phyloP scores from a whole-genome alignment of 2,113 vertebrate species.

The Anoura caudifer region DNA sequence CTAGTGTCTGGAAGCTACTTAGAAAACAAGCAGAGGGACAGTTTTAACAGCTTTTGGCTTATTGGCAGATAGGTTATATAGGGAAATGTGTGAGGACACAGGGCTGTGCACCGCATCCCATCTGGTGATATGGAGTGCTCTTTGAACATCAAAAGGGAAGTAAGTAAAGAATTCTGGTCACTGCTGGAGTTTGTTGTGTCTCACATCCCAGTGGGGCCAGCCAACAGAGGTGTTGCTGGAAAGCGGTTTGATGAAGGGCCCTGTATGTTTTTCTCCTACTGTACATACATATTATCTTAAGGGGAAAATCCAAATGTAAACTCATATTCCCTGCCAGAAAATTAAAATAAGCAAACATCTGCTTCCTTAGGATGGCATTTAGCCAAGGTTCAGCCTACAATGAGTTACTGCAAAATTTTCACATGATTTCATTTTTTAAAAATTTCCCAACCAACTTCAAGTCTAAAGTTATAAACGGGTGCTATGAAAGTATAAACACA shows the following conservation, averaged over 20 bases:
- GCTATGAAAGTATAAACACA: conserved; percentile 72
- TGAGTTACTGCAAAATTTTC: conserved; percentile 73
- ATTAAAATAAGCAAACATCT: conserved; percentile 76
- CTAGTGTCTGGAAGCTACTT: background rate
- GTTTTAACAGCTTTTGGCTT: background rate
- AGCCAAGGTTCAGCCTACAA: conserved; percentile 65
- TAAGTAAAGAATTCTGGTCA: background rate
- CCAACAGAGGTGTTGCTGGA: background rate
- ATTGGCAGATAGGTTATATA: background rate
- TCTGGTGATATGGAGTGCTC: background rate
- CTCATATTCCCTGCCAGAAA: conserved; percentile 54
- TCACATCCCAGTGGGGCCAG: background rate
- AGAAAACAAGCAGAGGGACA: background rate
- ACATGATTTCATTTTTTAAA: conserved; percentile 78
- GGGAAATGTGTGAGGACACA: background rate
- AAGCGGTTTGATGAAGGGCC: background rate
- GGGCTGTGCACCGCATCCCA: background rate
- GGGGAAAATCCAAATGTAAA: conserved; percentile 61
- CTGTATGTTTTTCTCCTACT: conserved; percentile 47
- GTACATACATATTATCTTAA: conserved; percentile 57
- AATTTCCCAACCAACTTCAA: conserved; percentile 73
- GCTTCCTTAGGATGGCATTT: conserved; percentile 59
- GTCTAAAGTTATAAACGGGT: conserved; percentile 75
- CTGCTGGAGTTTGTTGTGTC: background rate
- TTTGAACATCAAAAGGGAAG: conserved; percentile 17